Conservation (phyloP, 30 jellyfish, hydroid and myxozoan species). For the Hydractinia symbiolongicarpus region DNA sequence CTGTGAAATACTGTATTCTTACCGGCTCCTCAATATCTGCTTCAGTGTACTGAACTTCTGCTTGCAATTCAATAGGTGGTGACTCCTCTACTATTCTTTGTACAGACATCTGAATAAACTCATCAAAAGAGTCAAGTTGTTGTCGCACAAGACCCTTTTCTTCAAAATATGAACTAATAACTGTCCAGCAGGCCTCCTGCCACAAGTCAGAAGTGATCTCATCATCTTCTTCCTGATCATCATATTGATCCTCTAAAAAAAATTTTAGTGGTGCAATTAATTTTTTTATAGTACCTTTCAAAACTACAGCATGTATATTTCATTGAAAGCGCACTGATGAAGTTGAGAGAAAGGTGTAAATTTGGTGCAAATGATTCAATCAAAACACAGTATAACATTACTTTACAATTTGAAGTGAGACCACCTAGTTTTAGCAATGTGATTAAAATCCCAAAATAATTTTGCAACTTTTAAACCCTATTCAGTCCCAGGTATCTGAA, state of each 20-base stretch:
- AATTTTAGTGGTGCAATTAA: background rate
- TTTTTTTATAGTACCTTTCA: too few species aligned
- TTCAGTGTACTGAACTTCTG: constrained; percentile 93
- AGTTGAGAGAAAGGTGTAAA: too few species aligned
- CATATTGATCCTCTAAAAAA: constrained; percentile 33
- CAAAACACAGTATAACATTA: too few species aligned
- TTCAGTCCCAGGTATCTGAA: too few species aligned
- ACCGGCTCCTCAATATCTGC: constrained; percentile 98
- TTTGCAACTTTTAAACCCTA: too few species aligned
- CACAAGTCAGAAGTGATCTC: constrained; percentile 91
- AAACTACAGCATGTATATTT: too few species aligned
- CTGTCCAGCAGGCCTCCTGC: constrained; percentile 99
- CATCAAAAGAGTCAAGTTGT: constrained; percentile 99
- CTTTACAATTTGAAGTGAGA: too few species aligned
- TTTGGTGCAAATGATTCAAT: too few species aligned
- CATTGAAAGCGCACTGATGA: too few species aligned
- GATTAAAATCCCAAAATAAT: too few species aligned
- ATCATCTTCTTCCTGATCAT: constrained; percentile 60
- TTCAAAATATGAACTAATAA: constrained; percentile 96
- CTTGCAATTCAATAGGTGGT: constrained; percentile 95
- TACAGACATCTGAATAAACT: constrained; percentile 95
- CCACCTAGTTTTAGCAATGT: too few species aligned
- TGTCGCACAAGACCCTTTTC: constrained; percentile 99
- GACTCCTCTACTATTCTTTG: constrained; percentile 99
- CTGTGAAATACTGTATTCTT: constrained; percentile 20